Evolutionary conservation across 2,113 vertebrate species (phyloP).

Genomic region (Stigmatopora nigra): DNA sequence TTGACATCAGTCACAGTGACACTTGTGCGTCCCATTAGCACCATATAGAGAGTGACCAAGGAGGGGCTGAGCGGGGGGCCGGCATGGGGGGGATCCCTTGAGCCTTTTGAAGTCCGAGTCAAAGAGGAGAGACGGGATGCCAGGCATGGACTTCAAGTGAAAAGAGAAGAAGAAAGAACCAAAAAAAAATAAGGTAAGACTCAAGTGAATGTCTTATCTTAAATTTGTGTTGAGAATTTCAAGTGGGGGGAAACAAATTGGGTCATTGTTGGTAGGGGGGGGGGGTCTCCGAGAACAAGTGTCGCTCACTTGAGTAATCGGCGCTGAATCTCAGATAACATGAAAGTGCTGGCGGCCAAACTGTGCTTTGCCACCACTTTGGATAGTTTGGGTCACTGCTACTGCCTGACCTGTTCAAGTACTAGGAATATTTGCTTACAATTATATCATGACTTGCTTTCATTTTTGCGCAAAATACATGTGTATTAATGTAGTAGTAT

Average conservation of each 20-base stretch:
- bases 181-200: conserved; percentile 46
- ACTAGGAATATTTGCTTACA: background rate
- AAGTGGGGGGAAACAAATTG: conserved; percentile 48
- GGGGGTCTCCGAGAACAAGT: conserved; percentile 53
- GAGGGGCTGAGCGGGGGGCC: conserved; percentile 25
- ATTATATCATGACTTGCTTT: background rate
- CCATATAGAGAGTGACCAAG: conserved; percentile 58
- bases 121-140: conserved; percentile 16
- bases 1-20: conserved; percentile 53
- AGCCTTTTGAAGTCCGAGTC: conserved; percentile 39
- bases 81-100: conserved; percentile 46
- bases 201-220: background rate
- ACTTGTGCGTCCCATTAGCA: conserved; percentile 64
- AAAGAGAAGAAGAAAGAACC: conserved; percentile 19
- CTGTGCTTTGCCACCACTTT: conserved; percentile 35
- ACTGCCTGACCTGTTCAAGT: conserved; percentile 4
- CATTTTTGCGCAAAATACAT: too few relatives aligned
- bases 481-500: too few relatives aligned
- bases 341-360: conserved; percentile 59
- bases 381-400: conserved; percentile 9
- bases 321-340: conserved; percentile 59
- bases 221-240: conserved; percentile 49
- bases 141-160: conserved; percentile 43
- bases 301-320: conserved; percentile 59
- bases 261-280: conserved; percentile 46